A percentile compares a stretch with the other conserved stretches of the same genome.
Conservation (phyloP, 1,140 invertebrate species). For the Caenorhabditis inopinata region DNA sequence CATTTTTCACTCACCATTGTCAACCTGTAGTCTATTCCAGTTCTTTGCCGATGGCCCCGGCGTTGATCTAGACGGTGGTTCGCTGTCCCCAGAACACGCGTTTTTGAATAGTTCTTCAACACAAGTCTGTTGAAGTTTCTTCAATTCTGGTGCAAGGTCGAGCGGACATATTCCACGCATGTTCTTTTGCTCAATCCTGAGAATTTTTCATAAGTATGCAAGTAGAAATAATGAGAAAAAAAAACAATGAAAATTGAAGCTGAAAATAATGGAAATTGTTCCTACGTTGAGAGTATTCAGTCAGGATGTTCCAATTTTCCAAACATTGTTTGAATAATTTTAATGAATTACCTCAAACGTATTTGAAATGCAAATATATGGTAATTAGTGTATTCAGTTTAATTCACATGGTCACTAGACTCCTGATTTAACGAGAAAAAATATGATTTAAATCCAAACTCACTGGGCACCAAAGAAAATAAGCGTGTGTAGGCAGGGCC, state of each 20-base stretch:
- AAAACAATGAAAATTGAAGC: neutral
- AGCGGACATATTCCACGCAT: constrained; percentile 64
- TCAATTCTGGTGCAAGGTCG: constrained; percentile 63
- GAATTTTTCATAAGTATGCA: neutral
- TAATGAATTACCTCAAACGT: too few relatives aligned
- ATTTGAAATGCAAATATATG: too few relatives aligned
- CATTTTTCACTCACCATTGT: constrained; percentile 34
- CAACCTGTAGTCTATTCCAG: constrained; percentile 45
- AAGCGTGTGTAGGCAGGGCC: constrained; percentile 64
- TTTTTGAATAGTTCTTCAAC: constrained; percentile 62
- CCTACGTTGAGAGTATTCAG: too few relatives aligned
- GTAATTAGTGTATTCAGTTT: too few relatives aligned
- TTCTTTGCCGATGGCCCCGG: constrained; percentile 23
- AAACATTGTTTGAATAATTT: too few relatives aligned
- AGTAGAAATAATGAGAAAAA: neutral
- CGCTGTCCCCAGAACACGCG: constrained; percentile 35
- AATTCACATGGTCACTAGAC: too few relatives aligned
- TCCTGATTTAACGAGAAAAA: neutral
- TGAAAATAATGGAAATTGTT: neutral
- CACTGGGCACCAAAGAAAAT: constrained; percentile 64
- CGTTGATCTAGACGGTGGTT: constrained; percentile 38
- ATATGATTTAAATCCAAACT: constrained; percentile 7
- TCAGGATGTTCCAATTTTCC: too few relatives aligned
- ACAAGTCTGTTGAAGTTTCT: constrained; percentile 63
- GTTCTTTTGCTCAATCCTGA: constrained; percentile 64